Evolutionary conservation across 2,797 vertebrate genomes (phyloP), one percentile per base, ranked within the genome.

Genomic region (Odontamblyopus rebecca): DNA sequence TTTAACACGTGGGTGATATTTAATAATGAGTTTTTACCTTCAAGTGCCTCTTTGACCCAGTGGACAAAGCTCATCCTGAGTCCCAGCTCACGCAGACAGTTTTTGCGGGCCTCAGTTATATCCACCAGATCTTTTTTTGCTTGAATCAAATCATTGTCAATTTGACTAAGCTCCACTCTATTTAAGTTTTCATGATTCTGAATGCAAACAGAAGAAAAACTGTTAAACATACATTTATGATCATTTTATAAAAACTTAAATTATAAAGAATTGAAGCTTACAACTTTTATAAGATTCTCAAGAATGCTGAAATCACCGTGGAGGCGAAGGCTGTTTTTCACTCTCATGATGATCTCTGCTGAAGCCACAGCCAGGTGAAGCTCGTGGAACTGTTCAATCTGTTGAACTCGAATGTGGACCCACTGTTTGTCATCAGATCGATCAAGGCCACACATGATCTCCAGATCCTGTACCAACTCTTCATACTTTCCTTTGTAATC

Each of bases 311-410:
- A 99, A 89, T 98, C 89, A 26, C 97, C 97, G 5, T 93, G 92
- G 61, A 98, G 91, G 30, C 84, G 60, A 70, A 99, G 92, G 0
- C 76, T 90, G 3, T 94, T 87, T 80, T 92, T 96, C 75, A 97
- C 93, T 0, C 0, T 74, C 76, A 84, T 84, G 82, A 99, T 96
- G 59, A 95, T 89, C 75, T 91, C 73, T 9, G 95, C 97, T 0
- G 95, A 94, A 11, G 88, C 84, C 11, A 95, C 91, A n/a, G 95
- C 95, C 0, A 95, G 91, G 88, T 96, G 88, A 84, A 99, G 93
- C 75, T 96, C 94, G 0, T 98, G 95, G 82, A 96, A 99, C 50
- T 99, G 94, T 66, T 93, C 86, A 5, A 99, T 96, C 89, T 99
- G 98, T 67, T 88, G 82, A 7, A 95, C 83, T 4, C 96, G 89